These are phyloP conservation scores for Erpornis zantholeuca DNA, from an alignment of 2,113 vertebrate species.

Conservation along the genomic window DNA sequence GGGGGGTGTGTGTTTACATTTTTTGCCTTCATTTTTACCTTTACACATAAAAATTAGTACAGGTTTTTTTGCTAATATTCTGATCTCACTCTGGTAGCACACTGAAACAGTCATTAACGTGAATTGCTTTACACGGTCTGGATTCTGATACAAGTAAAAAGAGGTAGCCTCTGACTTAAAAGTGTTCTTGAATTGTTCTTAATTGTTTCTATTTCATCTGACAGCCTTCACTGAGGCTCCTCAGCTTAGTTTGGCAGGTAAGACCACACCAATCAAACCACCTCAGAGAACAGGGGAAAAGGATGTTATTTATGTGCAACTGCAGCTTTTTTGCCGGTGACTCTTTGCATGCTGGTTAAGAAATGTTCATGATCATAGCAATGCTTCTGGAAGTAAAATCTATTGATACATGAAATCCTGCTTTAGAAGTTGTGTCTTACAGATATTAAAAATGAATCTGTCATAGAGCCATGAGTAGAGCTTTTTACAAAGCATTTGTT, in stretches of 20 bases:
- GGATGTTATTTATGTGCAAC: background rate
- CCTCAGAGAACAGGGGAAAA: background rate
- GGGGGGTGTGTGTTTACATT: accelerated
- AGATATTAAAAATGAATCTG: conserved; percentile 62
- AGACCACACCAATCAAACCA: background rate
- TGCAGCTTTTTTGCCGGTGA: background rate
- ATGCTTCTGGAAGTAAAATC: conserved; percentile 11
- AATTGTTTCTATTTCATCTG: background rate
- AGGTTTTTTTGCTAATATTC: background rate
- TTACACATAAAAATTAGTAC: background rate
- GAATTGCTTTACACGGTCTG: background rate
- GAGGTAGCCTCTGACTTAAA: background rate
- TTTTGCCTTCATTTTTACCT: background rate
- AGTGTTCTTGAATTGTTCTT: background rate
- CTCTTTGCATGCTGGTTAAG: background rate
- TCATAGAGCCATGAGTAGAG: background rate
- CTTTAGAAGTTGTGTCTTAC: background rate
- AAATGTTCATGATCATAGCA: background rate
- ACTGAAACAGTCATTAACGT: background rate
- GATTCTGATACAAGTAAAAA: background rate
- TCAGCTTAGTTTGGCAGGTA: background rate
- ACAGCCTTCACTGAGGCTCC: background rate
- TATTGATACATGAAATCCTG: background rate
- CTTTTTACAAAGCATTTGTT: conserved; percentile 44
- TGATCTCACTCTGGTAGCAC: background rate